Base-by-base conservation (phyloP, 2,888 invertebrate genomes). In the Xestia rhomboidea region DNA sequence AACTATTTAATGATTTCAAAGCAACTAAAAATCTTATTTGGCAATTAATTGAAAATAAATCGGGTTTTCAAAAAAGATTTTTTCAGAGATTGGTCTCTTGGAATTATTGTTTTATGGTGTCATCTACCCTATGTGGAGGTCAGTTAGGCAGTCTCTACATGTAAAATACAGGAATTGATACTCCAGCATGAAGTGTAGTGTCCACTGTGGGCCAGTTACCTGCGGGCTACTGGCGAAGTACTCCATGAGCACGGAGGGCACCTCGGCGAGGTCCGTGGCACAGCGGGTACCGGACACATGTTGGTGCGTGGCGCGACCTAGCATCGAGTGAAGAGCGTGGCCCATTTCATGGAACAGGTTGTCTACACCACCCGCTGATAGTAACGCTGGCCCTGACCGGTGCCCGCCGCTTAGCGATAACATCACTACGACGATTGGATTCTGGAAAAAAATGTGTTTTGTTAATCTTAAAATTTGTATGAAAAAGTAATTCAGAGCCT, bases 201-300 rank as follows among this genome's bases (percentile, higher is more conserved):
- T 10, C 66, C 27, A 67, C 30, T 8, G 24, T 51, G 49, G n/a
- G 24, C n/a, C 60, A 18, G 57, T 77, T 77, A 77, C 77, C 77
- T 77, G 63, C 46, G 77, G 82, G 60, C 66, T 99, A 74, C 98
- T 97, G 18, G 99, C 98, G 97, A 99, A 99, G 95, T 99, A 99
- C 96, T 99, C 99, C 99, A 99, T 99, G 30, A 99, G 97, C 79
- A 99, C 98, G n/a, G 99, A 99, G 13, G 99, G 99, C 63, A 99
- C 99, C 97, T 99, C 99, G 2, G 99, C 99, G 92, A 99, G 98
- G 97, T 99, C 99, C 8, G 99, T 99, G 85, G 99, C 93, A 93
- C 99, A 99, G 76, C 99, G 97, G 0, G 99, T 99, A 80, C 99
- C 99, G 7, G 99, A 98, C 66, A 99, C 99, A 95, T 99, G 99